These are phyloP conservation scores for Philonicus albiceps DNA, from an alignment of 2,888 invertebrate species.

Conservation along the genomic window DNA sequence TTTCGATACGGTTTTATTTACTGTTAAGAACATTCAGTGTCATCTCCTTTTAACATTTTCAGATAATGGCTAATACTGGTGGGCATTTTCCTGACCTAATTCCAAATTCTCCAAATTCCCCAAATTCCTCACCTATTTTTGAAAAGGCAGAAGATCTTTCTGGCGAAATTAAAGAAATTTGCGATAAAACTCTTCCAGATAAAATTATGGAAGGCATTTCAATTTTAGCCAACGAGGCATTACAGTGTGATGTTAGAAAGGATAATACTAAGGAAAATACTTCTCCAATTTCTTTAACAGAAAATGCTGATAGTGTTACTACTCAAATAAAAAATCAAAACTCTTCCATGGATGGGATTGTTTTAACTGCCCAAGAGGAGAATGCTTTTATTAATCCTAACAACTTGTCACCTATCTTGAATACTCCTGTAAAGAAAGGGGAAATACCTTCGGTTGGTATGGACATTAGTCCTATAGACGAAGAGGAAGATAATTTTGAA, in stretches of 20 bases:
- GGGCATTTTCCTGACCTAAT: constrained; percentile 60
- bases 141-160: constrained; percentile 3
- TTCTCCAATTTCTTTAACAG: not conserved
- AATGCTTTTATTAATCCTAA: constrained; percentile 54
- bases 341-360: constrained; percentile 49
- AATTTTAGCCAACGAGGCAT: not conserved
- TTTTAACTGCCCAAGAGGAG: constrained; percentile 50
- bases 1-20: not conserved
- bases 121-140: constrained; percentile 45
- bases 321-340: not conserved
- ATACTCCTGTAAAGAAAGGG: constrained; percentile 33
- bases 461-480: constrained; percentile 52
- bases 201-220: not conserved
- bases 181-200: not conserved
- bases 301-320: not conserved
- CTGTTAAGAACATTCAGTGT: constrained; percentile 25
- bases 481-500: constrained; percentile 60
- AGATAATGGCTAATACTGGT: constrained; percentile 64
- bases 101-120: constrained; percentile 49
- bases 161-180: not conserved
- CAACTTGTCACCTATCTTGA: constrained; percentile 60
- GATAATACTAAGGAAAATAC: not conserved
- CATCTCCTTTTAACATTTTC: constrained; percentile 51
- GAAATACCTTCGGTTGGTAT: not conserved
- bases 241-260: not conserved